Base-by-base conservation (phyloP, 2,888 invertebrate genomes). In the Conistra vaccinii region DNA sequence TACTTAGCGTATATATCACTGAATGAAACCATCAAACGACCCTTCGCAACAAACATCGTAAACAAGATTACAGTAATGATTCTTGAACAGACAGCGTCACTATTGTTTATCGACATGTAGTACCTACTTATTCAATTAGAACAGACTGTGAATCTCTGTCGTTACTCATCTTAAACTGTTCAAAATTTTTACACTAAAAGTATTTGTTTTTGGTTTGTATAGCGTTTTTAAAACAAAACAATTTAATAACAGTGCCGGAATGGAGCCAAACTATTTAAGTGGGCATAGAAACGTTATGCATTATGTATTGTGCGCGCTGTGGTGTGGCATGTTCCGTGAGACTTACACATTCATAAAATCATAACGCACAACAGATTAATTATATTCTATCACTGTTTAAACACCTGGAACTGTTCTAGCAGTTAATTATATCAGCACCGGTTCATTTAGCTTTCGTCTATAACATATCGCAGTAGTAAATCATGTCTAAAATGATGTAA, bases 241-340 rank as follows among this genome's bases (percentile, higher is more conserved):
- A 75, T 72, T 74, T 72, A 77, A 72, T 76, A 69, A 23, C 61
- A 65, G 60, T 65, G 53, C 20, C 51, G 69, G 76, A 78, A 79
- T 83, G 63, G 65, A 81, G 53, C 72, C 68, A 74, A 75, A 57
- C 63, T 76, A 72, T 83, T 75, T 76, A 76, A 74, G 69, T 77
- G 78, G 73, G 63, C 75, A 82, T 88, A 86, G 89, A 89, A 90
- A 89, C 85, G 83, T 74, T 70, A 87, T 91, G 86, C 83, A 89
- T 90, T 86, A 90, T 90, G 88, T 87, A 90, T 87, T 51, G 65
- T 62, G 69, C 78, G 71, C 80, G 81, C 78, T 67, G 79, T 76
- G 55, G 61, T 70, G 83, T 55, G 57, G 77, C 79, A 72, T 78
- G 87, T 87, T 84, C 85, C 85, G 68, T 79, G 75, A 77, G 71